Evolutionary conservation across 2,888 invertebrate genomes (phyloP).

Genomic region (Caenorhabditis zanzibari): DNA sequence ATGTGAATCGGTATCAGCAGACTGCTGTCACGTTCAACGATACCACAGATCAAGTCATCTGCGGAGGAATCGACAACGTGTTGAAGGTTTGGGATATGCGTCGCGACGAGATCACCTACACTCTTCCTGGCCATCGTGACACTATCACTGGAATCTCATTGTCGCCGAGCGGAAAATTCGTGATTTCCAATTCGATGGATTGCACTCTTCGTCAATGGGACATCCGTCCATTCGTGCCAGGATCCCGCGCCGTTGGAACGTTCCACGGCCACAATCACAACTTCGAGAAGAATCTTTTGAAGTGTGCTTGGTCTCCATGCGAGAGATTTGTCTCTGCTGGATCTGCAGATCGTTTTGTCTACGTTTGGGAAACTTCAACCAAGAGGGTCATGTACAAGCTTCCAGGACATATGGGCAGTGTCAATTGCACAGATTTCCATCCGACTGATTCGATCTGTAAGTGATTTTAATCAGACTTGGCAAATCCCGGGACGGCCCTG

Average conservation of each 20-base stretch:
- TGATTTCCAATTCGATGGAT: constrained; percentile 98
- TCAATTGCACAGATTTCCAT: constrained; percentile 97
- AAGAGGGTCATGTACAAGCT: constrained; percentile 95
- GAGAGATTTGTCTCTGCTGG: constrained; percentile 94
- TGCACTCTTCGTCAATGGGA: constrained; percentile 96
- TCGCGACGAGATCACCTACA: constrained; percentile 90
- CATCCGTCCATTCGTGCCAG: constrained; percentile 94
- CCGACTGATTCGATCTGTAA: constrained; percentile 92
- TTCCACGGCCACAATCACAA: constrained; percentile 96
- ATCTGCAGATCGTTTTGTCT: constrained; percentile 93
- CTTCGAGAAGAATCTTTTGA: constrained; percentile 96
- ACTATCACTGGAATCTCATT: constrained; percentile 93
- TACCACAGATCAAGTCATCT: constrained; percentile 94
- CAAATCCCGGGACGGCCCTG: no score
- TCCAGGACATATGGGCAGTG: constrained; percentile 97
- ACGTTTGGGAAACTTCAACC: constrained; percentile 97
- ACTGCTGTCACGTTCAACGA: constrained; percentile 95
- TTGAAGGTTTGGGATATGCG: constrained; percentile 97
- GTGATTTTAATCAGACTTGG: no score
- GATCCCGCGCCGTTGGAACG: constrained; percentile 93
- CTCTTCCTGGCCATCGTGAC: constrained; percentile 94
- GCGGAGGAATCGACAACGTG: constrained; percentile 97
- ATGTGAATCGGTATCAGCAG: constrained; percentile 86
- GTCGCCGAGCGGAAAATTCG: constrained; percentile 88
- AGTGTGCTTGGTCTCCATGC: constrained; percentile 95